Base-by-base conservation (phyloP, 2,888 invertebrate genomes). In the Nycteola revayana region DNA sequence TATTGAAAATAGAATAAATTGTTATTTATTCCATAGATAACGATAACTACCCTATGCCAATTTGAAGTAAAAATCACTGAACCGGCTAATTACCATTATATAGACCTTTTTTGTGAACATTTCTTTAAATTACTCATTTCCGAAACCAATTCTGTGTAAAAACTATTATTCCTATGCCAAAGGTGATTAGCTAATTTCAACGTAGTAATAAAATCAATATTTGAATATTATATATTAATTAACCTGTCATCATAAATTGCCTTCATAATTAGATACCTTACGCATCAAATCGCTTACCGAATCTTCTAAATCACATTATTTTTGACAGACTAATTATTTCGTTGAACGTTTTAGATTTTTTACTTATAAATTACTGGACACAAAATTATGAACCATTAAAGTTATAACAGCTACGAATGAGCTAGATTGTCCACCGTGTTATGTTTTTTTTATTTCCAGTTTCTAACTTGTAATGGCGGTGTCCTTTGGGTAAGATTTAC, bases 131-230 rank as follows among this genome's bases (percentile, higher is more conserved):
- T 46, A 48, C 42, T 36, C 33, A 37, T 50, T 52, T 56, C 51
- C 54, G 36, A 43, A 49, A 42, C 47, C 45, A 47, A 56, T 54
- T 61, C 58, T 6, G 8, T 50, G 18, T 48, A 50, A 55, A 46
- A 51, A 51, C 42, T 29, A 47, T 45, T 50, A 52, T 49, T 34
- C 22, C 10, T 30, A 41, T 47, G 32, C 31, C 32, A 24, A 54
- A 48, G 40, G 50, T 58, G 47, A 57, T 57, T 57, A 57, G 49
- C 56, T 51, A 53, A 60, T 61, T 61, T 56, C 36, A 60, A 54
- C 42, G 42, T 32, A 47, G 51, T 44, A 54, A 61, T 58, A 60
- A 58, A 58, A 58, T 58, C 57, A 60, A 60, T 61, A 61, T 60
- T 60, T 60, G 54, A 60, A 51, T 56, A 51, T 45, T 41, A 47